Evolutionary conservation across 2,113 vertebrate species (phyloP).

Genomic region (Tupaia tana): DNA sequence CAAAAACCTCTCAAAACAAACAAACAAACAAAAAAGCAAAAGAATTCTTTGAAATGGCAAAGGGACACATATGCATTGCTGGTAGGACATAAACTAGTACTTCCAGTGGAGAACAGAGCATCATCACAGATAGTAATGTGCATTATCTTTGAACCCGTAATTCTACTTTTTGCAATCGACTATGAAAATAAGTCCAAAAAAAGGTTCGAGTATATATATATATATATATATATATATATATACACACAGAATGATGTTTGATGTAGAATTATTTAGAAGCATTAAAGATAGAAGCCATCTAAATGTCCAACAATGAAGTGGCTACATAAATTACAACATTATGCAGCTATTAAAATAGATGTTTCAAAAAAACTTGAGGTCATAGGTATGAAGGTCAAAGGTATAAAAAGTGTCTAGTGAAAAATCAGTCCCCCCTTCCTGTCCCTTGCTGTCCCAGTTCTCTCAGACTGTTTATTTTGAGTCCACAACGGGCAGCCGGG

Average conservation of each 20-base stretch:
- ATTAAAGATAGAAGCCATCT: neutral
- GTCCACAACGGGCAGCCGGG: neutral
- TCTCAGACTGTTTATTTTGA: neutral
- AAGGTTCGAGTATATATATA: too few species aligned
- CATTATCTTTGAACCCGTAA: neutral
- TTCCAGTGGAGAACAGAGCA: neutral
- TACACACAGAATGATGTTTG: neutral
- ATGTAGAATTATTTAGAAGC: neutral
- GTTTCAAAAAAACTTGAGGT: neutral
- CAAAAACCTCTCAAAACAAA: too few species aligned
- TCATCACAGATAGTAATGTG: neutral
- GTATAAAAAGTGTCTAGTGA: neutral
- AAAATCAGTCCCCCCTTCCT: neutral
- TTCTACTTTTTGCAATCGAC: neutral
- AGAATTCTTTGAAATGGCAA: constrained; percentile 6
- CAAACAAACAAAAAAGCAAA: neutral
- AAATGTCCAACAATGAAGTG: neutral
- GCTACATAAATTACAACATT: neutral
- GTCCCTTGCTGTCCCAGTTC: neutral
- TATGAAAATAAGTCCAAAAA: neutral
- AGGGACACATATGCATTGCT: neutral
- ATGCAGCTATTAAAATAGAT: neutral
- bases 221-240: too few species aligned
- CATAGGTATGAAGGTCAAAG: neutral
- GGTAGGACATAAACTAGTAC: neutral